Base-by-base conservation (phyloP, 2,797 vertebrate species). In the Danio albolineatus region DNA sequence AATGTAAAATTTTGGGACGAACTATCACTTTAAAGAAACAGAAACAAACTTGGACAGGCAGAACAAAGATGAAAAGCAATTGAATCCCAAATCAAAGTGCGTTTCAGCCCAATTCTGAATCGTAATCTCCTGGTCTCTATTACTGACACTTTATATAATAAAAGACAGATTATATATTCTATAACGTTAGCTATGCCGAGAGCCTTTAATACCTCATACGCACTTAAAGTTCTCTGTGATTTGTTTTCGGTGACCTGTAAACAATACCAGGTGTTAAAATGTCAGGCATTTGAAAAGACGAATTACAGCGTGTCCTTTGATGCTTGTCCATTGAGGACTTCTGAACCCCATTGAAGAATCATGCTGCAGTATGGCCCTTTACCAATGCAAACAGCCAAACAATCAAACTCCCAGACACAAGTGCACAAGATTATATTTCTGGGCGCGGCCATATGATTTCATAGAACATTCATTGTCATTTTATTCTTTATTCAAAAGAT, bases 161-260 rank as follows among this genome's bases (percentile, higher is more conserved):
- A 65, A 78, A 28, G 43, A 67, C 51, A 56, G 51, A 66, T 69
- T 46, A 69, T 69, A n/a, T 57, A 48, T 77, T 59, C 21, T 46
- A 43, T 71, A 54, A 64, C 4, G 16, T 19, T 44, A 43, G 49
- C 62, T 13, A 48, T 67, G 75, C 64, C 2, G n/a, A 39, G 43
- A 78, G 53, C 64, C 53, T 78, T 19, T 38, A 78, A 69, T 39
- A 5, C 64, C 44, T 69, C 12, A 56, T 79, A 61, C 36, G 57
- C 10, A 59, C 12, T 49, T 49, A 65, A 71, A 54, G 21, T 71
- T 62, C 56, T 71, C 43, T 79, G 64, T 65, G 65, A 66, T 84
- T 48, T 71, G 51, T 71, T 80, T 73, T 54, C 44, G 60, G 16
- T 77, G 60, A 75, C 73, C 64, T 75, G 78, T 81, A 72, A 85